Percentiles rank a stretch among this genome's conserved stretches.
phyloP scores from a whole-genome alignment of 1,140 invertebrate species.

The Plodia interpunctella region DNA sequence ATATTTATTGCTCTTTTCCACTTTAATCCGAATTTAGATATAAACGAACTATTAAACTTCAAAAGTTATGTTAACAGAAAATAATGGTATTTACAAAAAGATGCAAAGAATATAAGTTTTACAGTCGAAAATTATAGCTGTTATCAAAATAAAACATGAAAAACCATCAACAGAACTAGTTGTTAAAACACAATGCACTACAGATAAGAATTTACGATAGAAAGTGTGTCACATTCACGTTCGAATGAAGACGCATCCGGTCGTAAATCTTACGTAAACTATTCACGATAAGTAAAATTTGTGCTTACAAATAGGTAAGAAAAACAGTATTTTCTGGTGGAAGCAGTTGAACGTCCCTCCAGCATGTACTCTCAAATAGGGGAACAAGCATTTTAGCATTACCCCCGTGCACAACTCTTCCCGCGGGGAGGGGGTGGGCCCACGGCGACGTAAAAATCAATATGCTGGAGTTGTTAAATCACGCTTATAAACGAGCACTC shows the following conservation, averaged over 20 bases:
- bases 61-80: too few species aligned
- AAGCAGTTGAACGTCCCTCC: constrained; percentile 57
- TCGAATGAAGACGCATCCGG: constrained; percentile 58
- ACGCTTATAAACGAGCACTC: constrained; percentile 84
- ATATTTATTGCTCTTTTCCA: too few species aligned
- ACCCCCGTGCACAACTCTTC: constrained; percentile 77
- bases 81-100: neutral
- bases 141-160: constrained; percentile 43
- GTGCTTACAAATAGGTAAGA: constrained; percentile 41
- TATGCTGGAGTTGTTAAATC: constrained; percentile 85
- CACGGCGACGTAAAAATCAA: constrained; percentile 82
- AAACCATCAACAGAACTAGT: constrained; percentile 35
- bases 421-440: constrained; percentile 73
- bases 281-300: constrained; percentile 52
- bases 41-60: too few species aligned
- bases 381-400: constrained; percentile 77
- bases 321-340: constrained; percentile 42
- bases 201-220: constrained; percentile 57
- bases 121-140: constrained; percentile 26
- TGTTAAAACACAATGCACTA: constrained; percentile 38
- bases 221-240: constrained; percentile 64
- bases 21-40: too few species aligned
- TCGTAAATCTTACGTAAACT: constrained; percentile 62
- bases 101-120: neutral
- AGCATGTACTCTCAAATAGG: constrained; percentile 77